These are phyloP conservation scores for Polypterus bichir DNA, from an alignment of 2,113 vertebrate species.

Conservation along the genomic window DNA sequence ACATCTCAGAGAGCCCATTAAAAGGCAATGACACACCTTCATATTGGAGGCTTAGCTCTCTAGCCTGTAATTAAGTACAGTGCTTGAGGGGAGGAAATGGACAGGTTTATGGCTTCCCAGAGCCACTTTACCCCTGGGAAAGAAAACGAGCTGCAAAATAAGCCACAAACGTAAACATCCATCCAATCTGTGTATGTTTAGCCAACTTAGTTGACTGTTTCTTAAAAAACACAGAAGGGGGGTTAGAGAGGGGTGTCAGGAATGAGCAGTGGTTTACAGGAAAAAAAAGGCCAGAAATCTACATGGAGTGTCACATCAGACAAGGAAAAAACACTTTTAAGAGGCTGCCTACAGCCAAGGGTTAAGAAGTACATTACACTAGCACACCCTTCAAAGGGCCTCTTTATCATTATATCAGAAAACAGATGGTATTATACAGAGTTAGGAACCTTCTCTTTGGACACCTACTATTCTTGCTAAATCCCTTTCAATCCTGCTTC, in stretches of 20 bases:
- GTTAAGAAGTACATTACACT: constrained; percentile 32
- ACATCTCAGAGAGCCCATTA: background rate
- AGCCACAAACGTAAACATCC: constrained; percentile 18
- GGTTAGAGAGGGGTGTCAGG: no score
- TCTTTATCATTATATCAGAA: constrained; percentile 42
- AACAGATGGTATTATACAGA: constrained; percentile 41
- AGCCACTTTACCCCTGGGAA: constrained; percentile 19
- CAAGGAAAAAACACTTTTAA: constrained; percentile 21
- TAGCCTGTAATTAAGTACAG: constrained; percentile 14
- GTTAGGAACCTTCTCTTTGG: constrained; percentile 25
- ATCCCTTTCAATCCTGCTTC: constrained; percentile 41
- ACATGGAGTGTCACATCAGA: background rate
- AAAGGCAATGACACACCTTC: background rate
- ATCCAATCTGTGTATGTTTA: constrained; percentile 23
- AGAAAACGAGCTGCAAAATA: constrained; percentile 13
- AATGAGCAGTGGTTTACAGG: background rate
- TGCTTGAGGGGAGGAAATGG: constrained; percentile 15
- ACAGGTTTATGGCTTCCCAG: constrained; percentile 5
- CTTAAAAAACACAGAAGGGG: background rate
- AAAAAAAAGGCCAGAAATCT: constrained; percentile 10
- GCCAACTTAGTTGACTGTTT: constrained; percentile 21
- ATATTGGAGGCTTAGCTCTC: constrained; percentile 9
- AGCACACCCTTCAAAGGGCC: constrained; percentile 48
- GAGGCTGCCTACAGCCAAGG: constrained; percentile 22
- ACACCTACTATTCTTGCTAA: constrained; percentile 30